Percentiles rank a stretch among this genome's conserved stretches.
phyloP scores from a whole-genome alignment of 1,140 invertebrate genomes.

The Drosophila guanche region DNA sequence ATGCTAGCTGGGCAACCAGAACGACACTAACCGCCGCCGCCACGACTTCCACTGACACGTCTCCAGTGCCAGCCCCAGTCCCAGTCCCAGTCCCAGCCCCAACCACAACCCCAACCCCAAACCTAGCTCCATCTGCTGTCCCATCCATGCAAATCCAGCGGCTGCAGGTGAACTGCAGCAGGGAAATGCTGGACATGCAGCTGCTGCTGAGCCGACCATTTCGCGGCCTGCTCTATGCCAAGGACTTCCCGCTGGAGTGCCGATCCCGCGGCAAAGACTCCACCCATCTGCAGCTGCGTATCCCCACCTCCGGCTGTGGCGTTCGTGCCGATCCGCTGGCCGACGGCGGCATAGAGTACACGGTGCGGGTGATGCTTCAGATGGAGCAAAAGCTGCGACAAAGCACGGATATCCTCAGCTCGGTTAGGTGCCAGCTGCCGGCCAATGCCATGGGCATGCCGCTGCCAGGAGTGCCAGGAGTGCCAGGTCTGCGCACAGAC shows the following conservation, averaged over 20 bases:
- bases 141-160: constrained; percentile 59
- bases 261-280: constrained; percentile 84
- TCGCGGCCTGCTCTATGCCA: constrained; percentile 88
- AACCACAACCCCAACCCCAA: background rate
- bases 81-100: background rate
- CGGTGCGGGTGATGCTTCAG: constrained; percentile 87
- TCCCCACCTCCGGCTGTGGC: constrained; percentile 89
- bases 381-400: constrained; percentile 89
- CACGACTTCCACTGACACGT: background rate
- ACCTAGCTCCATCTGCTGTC: background rate
- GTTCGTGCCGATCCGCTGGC: constrained; percentile 85
- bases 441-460: constrained; percentile 75
- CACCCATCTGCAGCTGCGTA: constrained; percentile 84
- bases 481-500: background rate
- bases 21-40: constrained; percentile 37
- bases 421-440: constrained; percentile 85
- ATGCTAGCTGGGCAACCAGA: constrained; percentile 76
- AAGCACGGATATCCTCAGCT: constrained; percentile 87
- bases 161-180: constrained; percentile 84
- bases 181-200: constrained; percentile 85
- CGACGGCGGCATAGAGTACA: constrained; percentile 86
- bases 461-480: constrained; percentile 42
- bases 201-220: constrained; percentile 86
- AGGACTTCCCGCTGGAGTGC: constrained; percentile 89
- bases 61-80: constrained; percentile 1